These are phyloP conservation scores for Pogonocichla stellata DNA, from an alignment of 2,113 vertebrate species.

Conservation along the genomic window DNA sequence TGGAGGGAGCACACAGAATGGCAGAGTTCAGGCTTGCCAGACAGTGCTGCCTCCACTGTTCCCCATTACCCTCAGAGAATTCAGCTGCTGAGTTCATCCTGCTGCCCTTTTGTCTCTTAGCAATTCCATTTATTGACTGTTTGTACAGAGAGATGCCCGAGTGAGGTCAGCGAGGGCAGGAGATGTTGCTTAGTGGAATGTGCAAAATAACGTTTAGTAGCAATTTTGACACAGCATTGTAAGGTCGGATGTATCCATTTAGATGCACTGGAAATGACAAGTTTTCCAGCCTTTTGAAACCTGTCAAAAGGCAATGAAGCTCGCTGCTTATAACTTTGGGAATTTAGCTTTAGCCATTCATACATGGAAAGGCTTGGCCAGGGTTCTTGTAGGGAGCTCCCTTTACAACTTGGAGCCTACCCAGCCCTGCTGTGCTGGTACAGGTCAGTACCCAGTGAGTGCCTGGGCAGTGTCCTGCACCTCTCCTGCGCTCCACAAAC, in stretches of 20 bases:
- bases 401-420: background rate
- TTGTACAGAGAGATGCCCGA: background rate
- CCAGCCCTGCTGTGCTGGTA: background rate
- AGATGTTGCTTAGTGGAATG: background rate
- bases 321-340: background rate
- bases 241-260: background rate
- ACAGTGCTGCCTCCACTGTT: background rate
- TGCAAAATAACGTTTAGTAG: background rate
- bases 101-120: background rate
- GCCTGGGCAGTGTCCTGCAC: background rate
- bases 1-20: background rate
- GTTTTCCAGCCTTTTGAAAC: background rate
- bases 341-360: background rate
- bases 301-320: background rate
- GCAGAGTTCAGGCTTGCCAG: background rate
- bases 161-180: background rate
- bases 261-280: background rate
- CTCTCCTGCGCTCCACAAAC: background rate
- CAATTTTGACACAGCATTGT: background rate
- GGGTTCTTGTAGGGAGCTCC: background rate
- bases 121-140: background rate
- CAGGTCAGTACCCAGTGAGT: too few relatives aligned
- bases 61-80: background rate
- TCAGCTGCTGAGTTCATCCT: background rate
- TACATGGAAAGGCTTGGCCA: background rate